Evolutionary conservation across 2,888 invertebrate genomes (phyloP).

Genomic region (Heteromyza rotundicornis): DNA sequence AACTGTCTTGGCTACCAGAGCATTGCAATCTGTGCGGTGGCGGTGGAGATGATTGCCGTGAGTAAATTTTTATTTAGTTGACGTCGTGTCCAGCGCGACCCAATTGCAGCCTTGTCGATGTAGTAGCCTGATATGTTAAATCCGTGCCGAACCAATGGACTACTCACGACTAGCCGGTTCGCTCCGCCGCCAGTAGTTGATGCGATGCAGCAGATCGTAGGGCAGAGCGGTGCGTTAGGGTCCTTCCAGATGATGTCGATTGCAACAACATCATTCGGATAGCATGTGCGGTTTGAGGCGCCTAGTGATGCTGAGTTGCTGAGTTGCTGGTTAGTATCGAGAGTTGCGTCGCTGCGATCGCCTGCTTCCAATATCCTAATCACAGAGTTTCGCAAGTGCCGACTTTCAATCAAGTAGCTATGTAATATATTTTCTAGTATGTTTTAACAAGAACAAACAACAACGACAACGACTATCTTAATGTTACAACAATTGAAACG

Average conservation of each 20-base stretch:
- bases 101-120: not conserved
- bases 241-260: not conserved
- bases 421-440: not conserved
- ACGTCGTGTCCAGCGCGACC: not conserved
- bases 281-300: not conserved
- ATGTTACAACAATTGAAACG: constrained; percentile 33
- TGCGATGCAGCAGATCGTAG: too few species aligned
- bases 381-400: too few species aligned
- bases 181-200: too few species aligned
- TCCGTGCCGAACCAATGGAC: not conserved
- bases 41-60: constrained; percentile 64
- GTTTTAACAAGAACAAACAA: constrained; percentile 30
- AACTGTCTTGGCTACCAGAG: constrained; percentile 65
- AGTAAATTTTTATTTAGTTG: constrained; percentile 61
- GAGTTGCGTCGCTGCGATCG: not conserved
- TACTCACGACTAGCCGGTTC: too few species aligned
- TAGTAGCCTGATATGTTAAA: constrained; percentile 13
- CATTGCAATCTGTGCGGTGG: constrained; percentile 64
- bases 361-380: too few species aligned
- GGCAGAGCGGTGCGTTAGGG: not conserved
- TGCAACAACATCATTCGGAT: not conserved
- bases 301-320: too few species aligned
- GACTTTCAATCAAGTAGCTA: too few species aligned
- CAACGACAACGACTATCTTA: constrained; percentile 30
- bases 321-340: too few species aligned